Evolutionary conservation across 2,113 vertebrate species (phyloP).

Genomic region (Anoura caudifer): DNA sequence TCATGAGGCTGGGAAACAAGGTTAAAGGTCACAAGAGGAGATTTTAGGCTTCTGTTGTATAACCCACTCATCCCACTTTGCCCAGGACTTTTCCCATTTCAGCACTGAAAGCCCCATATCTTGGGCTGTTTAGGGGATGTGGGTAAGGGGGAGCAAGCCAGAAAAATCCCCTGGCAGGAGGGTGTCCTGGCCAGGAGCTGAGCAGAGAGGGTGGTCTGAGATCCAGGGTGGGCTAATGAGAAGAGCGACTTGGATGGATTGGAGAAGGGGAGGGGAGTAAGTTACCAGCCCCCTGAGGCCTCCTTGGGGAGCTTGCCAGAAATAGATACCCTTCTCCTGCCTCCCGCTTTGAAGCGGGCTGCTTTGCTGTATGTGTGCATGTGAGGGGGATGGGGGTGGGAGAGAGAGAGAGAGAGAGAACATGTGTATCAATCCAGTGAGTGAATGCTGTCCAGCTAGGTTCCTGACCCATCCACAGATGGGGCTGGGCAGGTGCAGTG

Average conservation of each 20-base stretch:
- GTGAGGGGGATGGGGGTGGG: neutral
- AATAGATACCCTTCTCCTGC: conserved; percentile 61
- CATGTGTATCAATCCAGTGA: neutral
- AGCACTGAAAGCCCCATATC: neutral
- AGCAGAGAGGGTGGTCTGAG: conserved; percentile 66
- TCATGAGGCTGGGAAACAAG: neutral
- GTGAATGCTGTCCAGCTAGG: neutral
- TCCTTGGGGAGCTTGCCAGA: conserved; percentile 56
- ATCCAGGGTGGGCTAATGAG: conserved; percentile 47
- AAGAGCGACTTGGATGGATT: neutral
- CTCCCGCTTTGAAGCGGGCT: conserved; percentile 47
- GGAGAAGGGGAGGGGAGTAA: neutral
- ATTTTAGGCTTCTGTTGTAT: neutral
- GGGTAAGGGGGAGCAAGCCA: neutral
- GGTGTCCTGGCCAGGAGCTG: neutral
- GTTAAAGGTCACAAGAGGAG: neutral
- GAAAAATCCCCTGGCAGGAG: neutral
- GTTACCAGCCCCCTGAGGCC: conserved; percentile 65
- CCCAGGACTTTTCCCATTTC: neutral
- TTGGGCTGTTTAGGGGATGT: neutral
- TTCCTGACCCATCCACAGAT: neutral
- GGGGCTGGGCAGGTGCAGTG: neutral
- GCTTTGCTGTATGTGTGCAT: conserved; percentile 18
- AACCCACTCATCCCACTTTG: neutral
- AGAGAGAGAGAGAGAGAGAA: neutral